Percentiles rank a stretch among this genome's conserved stretches.
Evolutionary conservation across 2,113 vertebrate species (phyloP).

Genomic region (Ardeotis arabs): DNA sequence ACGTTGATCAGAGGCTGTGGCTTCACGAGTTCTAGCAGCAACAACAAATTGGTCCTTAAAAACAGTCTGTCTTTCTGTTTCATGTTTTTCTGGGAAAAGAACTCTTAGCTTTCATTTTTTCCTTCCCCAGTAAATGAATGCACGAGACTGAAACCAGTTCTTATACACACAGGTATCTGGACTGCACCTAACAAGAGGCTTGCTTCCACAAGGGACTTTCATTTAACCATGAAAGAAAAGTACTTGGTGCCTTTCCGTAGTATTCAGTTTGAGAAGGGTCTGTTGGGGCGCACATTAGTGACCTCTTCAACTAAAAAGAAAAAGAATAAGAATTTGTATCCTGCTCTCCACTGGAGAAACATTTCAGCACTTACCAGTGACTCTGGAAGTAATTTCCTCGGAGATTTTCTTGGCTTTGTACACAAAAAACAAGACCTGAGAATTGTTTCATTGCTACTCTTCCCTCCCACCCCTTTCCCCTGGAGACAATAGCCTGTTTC

Average conservation of each 20-base stretch:
- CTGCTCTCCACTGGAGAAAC: background rate
- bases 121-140: background rate
- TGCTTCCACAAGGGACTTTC: background rate
- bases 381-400: constrained; percentile 53
- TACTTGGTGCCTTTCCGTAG: background rate
- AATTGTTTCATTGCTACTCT: background rate
- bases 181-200: background rate
- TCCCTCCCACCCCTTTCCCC: no score
- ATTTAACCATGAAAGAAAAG: constrained; percentile 19
- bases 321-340: constrained; percentile 14
- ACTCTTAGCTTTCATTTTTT: background rate
- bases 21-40: background rate
- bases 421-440: constrained; percentile 13
- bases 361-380: constrained; percentile 7
- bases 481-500: constrained; percentile 10
- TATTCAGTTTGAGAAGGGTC: background rate
- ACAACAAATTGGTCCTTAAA: constrained; percentile 47
- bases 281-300: background rate
- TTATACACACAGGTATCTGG: background rate
- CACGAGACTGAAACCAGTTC: background rate
- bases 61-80: background rate
- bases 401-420: constrained; percentile 35
- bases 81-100: background rate
- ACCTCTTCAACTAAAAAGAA: constrained; percentile 32
- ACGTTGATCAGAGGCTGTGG: constrained; percentile 20